Conservation (phyloP, 1,140 invertebrate species). For the Paracyclopina nana region DNA sequence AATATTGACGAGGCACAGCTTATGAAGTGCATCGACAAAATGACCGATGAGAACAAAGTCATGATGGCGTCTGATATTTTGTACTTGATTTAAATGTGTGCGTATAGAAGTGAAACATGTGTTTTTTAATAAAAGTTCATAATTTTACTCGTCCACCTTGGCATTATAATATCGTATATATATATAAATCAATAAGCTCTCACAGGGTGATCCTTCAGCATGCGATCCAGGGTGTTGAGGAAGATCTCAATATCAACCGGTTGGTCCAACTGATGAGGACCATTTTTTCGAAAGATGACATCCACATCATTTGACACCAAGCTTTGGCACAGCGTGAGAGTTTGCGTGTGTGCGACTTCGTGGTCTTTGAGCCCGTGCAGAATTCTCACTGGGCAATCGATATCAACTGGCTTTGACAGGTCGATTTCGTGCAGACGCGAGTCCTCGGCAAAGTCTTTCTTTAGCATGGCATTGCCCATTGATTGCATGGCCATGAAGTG, state of each 20-base stretch:
- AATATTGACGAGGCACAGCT: not conserved
- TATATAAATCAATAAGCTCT: too few species aligned
- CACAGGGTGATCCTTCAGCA: slow-evolving; percentile 1
- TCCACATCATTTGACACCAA: slow-evolving; percentile 15
- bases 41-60: slow-evolving; percentile 1
- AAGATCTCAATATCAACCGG: slow-evolving; percentile 12
- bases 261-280: slow-evolving; percentile 3
- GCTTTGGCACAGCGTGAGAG: not conserved
- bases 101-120: too few species aligned
- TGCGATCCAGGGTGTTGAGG: slow-evolving; percentile 11
- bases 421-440: slow-evolving; percentile 1
- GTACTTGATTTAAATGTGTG: slow-evolving; percentile 27
- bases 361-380: slow-evolving; percentile 11
- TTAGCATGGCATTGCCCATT: slow-evolving; percentile 13
- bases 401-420: not conserved
- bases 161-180: too few species aligned
- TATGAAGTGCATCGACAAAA: not conserved
- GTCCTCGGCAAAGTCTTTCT: slow-evolving; percentile 15
- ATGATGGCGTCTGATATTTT: not conserved
- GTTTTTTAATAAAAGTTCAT: too few species aligned
- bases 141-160: too few species aligned
- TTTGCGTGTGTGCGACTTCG: not conserved
- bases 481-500: slow-evolving; percentile 3
- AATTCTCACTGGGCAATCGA: slow-evolving; percentile 14
- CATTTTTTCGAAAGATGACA: slow-evolving; percentile 11